phyloP scores from a whole-genome alignment of 2,888 invertebrate species.

The Tanytarsus gracilentus region DNA sequence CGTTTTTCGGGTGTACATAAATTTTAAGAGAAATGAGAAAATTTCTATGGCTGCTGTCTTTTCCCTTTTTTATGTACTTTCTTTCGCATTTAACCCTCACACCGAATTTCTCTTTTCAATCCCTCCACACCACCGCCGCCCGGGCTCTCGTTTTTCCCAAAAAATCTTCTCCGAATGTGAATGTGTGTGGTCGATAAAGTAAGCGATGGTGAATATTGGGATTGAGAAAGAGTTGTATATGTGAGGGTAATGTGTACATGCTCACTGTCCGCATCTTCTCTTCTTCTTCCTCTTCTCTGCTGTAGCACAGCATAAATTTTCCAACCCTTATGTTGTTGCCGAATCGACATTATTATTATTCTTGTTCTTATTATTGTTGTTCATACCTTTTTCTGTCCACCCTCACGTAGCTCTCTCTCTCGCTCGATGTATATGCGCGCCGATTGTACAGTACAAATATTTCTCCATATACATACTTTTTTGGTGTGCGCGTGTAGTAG shows the following conservation, averaged over 20 bases:
- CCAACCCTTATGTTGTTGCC: slow-evolving; percentile 13
- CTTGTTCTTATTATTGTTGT: slow-evolving; percentile 11
- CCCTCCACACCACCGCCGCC: not conserved
- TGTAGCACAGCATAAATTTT: slow-evolving; percentile 15
- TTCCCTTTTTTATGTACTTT: not conserved
- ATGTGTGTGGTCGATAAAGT: not conserved
- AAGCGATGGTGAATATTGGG: not conserved
- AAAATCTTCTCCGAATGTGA: not conserved
- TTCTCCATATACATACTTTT: too few species aligned
- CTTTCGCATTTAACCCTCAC: not conserved
- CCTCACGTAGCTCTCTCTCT: slow-evolving; percentile 23
- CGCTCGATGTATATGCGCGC: too few species aligned
- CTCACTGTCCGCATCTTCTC: slow-evolving; percentile 19
- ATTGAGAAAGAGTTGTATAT: not conserved
- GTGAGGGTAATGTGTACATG: not conserved
- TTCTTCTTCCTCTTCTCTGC: too few species aligned
- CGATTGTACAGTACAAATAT: too few species aligned
- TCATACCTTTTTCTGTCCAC: slow-evolving; percentile 18
- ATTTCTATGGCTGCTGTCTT: not conserved
- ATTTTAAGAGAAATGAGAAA: not conserved
- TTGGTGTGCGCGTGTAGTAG: not conserved
- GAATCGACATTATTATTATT: not conserved
- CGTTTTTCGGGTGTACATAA: not conserved
- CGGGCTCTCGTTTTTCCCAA: too few species aligned
- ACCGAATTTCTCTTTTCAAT: not conserved